Base-by-base conservation (phyloP, 2,797 vertebrate species). In the Chanos chanos region DNA sequence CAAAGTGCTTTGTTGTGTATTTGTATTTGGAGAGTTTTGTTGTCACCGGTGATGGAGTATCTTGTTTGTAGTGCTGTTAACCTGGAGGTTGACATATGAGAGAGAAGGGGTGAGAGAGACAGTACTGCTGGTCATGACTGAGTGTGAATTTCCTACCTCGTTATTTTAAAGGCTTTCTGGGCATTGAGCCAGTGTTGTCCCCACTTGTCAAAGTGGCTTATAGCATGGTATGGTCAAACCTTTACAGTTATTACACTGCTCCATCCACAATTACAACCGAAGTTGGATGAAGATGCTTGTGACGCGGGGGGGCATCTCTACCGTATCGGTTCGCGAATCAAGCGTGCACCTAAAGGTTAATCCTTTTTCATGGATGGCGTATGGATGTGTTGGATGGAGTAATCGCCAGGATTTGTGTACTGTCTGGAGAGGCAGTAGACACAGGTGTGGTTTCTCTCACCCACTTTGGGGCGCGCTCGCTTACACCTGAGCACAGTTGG, bases 151-250 rank as follows among this genome's bases (percentile, higher is more conserved):
- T 37, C 33, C 21, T 52, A 59, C 34, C 3, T 50, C 40, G 59
- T 64, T 64, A 64, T 47, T 41, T 15, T 49, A 31, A 60, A 49
- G 61, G 47, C 25, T 9, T 58, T 65, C 66, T 65, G 66, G 66
- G 71, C 54, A 7, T 22, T 7, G n/a, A 37, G 66, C 71, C 71
- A 73, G 55, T 49, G 54, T 60, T 54, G 58, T 31, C 49, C 64
- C 49, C 34, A 64, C 61, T 64, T 7, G 9, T 21, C 52, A 19
- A 52, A 64, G 31, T 19, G n/a, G n/a, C n/a, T n/a, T n/a, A 43
- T 41, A 54, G 39, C 45, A 64, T 52, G 36, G 61, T 51, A 64
- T 49, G 68, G 30, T 24, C 43, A 50, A 37, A 61, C 61, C 47
- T 57, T 43, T 30, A 45, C n/a, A 64, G 31, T 56, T 45, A 61